These are phyloP conservation scores for Pyrgilauda ruficollis DNA, from an alignment of 2,113 vertebrate species.

Conservation along the genomic window DNA sequence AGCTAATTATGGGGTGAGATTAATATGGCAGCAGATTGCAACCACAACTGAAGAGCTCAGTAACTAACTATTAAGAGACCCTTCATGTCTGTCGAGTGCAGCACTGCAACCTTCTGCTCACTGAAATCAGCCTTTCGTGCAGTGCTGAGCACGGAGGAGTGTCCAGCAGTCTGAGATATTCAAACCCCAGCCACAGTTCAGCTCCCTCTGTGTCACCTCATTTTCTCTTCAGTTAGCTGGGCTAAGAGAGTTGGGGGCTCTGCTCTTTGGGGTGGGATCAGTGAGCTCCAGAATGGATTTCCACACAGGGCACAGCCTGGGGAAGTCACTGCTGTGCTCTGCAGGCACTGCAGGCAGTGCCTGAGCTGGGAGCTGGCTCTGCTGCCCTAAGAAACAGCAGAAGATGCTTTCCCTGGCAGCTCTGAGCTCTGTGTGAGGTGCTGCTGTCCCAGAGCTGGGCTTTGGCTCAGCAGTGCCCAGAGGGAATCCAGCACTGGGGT, in stretches of 20 bases:
- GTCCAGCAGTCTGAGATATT: background rate
- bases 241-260: background rate
- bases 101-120: background rate
- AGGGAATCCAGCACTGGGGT: background rate
- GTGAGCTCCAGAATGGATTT: background rate
- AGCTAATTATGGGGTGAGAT: constrained; percentile 71
- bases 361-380: background rate
- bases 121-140: background rate
- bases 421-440: background rate
- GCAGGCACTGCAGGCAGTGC: background rate
- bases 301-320: background rate
- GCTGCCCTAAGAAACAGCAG: background rate
- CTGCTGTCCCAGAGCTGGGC: background rate
- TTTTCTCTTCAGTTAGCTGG: background rate
- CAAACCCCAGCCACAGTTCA: rapidly evolving
- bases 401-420: background rate
- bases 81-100: background rate
- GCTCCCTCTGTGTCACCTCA: background rate
- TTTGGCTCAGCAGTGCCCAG: background rate
- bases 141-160: background rate
- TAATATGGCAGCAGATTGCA: constrained; percentile 55
- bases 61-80: constrained; percentile 26
- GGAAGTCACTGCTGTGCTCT: background rate
- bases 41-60: constrained; percentile 31
- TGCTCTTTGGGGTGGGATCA: background rate